A percentile compares a stretch with the other conserved stretches of the same genome.
Conservation (phyloP, 2,113 vertebrate species). For the Atlantisia rogersi region DNA sequence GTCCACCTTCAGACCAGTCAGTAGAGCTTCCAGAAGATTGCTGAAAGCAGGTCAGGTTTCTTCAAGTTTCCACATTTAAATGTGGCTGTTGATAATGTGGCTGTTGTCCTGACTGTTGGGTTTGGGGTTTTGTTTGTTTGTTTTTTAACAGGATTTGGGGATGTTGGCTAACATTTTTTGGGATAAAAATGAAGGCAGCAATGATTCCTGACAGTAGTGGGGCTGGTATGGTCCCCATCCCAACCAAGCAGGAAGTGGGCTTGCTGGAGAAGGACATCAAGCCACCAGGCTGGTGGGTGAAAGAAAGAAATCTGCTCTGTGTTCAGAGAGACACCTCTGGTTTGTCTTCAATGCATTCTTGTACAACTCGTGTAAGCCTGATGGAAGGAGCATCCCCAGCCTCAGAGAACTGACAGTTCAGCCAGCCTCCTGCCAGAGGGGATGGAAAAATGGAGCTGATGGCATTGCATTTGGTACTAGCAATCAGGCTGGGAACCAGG, state of each 20-base stretch:
- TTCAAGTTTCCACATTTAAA: background rate
- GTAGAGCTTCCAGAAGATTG: background rate
- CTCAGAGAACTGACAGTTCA: background rate
- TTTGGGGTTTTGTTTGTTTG: too few relatives aligned
- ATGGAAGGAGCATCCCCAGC: background rate
- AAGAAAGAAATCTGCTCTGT: background rate
- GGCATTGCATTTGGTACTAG: background rate
- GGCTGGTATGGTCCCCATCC: background rate
- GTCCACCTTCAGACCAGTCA: background rate
- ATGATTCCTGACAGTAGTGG: background rate
- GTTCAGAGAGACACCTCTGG: background rate
- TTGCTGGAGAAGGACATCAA: background rate
- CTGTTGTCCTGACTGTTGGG: background rate
- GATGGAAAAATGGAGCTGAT: background rate
- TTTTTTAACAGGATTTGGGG: background rate
- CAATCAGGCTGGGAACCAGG: background rate
- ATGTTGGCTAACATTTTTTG: background rate
- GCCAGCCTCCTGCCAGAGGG: background rate
- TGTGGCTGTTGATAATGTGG: background rate
- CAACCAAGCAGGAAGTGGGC: background rate
- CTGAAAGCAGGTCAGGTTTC: background rate
- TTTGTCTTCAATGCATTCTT: fast-evolving
- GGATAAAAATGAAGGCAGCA: background rate
- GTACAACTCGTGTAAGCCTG: background rate
- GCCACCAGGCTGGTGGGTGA: background rate